Conservation (phyloP, 2,888 invertebrate species). For the Drosophila trichaetosa region DNA sequence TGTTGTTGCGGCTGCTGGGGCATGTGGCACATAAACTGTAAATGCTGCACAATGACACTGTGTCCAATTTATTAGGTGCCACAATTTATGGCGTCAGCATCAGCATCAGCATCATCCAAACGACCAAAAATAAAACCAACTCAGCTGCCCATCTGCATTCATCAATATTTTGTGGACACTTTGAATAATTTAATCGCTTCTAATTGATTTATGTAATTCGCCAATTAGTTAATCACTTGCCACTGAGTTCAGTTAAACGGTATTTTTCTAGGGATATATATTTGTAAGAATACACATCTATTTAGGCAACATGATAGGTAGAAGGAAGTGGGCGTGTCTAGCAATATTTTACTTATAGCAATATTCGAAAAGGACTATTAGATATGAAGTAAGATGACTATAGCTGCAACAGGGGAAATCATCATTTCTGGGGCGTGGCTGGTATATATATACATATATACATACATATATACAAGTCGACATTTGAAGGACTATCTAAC, state of each 20-base stretch:
- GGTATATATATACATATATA: not conserved
- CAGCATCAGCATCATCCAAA: conserved; percentile 26
- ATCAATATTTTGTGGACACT: conserved; percentile 21
- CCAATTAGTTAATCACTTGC: not conserved
- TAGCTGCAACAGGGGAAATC: no score
- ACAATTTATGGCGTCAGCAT: conserved; percentile 69
- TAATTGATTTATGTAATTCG: conserved; percentile 2
- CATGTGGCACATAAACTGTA: conserved; percentile 66
- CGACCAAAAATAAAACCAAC: conserved; percentile 24
- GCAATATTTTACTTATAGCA: not conserved
- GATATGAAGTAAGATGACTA: not conserved
- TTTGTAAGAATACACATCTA: not conserved
- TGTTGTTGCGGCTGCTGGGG: conserved; percentile 5
- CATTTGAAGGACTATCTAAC: rapidly evolving
- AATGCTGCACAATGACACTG: conserved; percentile 81
- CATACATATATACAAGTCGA: not conserved
- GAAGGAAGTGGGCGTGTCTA: not conserved
- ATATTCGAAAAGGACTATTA: not conserved
- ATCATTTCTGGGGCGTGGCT: not conserved
- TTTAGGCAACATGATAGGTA: no score
- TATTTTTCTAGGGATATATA: not conserved
- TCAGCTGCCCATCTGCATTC: not conserved
- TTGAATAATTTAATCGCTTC: conserved; percentile 31
- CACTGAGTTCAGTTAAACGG: not conserved
- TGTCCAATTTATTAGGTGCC: conserved; percentile 81